Evolutionary conservation across 2,797 vertebrate genomes (phyloP).

Genomic region (Peromyscus aztecus): DNA sequence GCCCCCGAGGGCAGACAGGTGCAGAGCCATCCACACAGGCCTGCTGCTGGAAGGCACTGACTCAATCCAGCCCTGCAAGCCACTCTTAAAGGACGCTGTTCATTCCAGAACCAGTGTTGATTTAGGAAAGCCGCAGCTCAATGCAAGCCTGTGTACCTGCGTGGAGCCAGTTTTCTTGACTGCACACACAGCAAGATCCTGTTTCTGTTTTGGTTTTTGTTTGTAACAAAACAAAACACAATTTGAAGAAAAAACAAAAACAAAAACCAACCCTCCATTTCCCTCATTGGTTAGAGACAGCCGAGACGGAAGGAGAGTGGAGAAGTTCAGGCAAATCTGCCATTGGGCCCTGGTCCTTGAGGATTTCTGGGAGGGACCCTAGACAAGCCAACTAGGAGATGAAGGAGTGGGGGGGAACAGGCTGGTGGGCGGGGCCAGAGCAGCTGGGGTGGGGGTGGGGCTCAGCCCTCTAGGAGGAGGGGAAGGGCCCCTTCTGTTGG

Average conservation of each 20-base stretch:
- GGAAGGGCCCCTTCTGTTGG: conserved; percentile 69
- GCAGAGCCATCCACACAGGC: background rate
- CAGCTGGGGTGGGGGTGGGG: background rate
- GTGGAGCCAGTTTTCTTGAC: background rate
- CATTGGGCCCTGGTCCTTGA: background rate
- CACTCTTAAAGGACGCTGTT: background rate
- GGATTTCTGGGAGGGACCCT: background rate
- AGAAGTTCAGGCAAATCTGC: background rate
- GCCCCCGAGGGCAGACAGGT: background rate
- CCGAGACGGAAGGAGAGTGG: background rate
- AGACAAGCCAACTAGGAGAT: background rate
- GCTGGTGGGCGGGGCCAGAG: background rate
- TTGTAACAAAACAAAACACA: background rate
- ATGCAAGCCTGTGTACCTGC: rapidly evolving
- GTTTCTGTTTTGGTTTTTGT: background rate
- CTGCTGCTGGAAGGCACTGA: background rate
- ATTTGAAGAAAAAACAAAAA: background rate
- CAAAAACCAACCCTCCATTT: background rate
- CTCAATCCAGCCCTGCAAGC: background rate
- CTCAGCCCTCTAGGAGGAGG: background rate
- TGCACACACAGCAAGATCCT: background rate
- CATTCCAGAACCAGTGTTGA: background rate
- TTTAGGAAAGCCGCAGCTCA: background rate
- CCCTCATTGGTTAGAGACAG: no score
- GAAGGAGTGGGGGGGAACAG: background rate